phyloP scores from a whole-genome alignment of 2,888 invertebrate species.

The Arenicola marina region DNA sequence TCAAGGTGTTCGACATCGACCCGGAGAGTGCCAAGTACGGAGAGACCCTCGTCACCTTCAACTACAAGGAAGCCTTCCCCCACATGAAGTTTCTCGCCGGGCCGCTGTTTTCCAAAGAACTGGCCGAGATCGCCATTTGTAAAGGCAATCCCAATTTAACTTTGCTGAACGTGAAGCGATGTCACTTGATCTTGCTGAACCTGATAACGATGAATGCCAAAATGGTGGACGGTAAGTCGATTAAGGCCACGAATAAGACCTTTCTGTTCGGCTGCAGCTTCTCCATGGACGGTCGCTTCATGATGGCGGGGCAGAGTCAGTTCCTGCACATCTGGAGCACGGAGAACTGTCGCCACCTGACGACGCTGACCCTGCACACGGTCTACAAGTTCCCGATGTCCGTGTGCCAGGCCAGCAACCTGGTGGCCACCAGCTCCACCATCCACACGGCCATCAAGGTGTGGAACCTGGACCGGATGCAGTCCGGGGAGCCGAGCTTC shows the following conservation, averaged over 20 bases:
- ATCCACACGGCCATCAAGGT: slow-evolving; percentile 38
- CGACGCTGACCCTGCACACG: slow-evolving; percentile 29
- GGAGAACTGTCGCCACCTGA: slow-evolving; percentile 9
- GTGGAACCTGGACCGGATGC: slow-evolving; percentile 32
- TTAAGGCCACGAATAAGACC: slow-evolving; percentile 23
- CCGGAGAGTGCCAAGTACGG: slow-evolving; percentile 22
- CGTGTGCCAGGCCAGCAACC: slow-evolving; percentile 20
- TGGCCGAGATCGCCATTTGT: slow-evolving; percentile 31
- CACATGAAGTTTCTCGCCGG: slow-evolving; percentile 23
- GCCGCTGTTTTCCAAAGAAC: slow-evolving; percentile 20
- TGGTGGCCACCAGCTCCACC: slow-evolving; percentile 31
- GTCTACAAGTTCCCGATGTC: slow-evolving; percentile 29
- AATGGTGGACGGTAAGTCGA: slow-evolving; percentile 27
- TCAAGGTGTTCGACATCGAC: slow-evolving; percentile 31
- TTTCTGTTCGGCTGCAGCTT: slow-evolving; percentile 25
- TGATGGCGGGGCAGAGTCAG: slow-evolving; percentile 26
- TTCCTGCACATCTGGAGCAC: slow-evolving; percentile 31
- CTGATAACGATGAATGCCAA: slow-evolving; percentile 16
- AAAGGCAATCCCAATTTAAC: slow-evolving; percentile 16
- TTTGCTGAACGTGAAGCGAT: slow-evolving; percentile 29
- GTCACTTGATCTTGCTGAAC: slow-evolving; percentile 28
- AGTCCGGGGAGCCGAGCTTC: slow-evolving; percentile 3
- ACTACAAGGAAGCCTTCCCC: slow-evolving; percentile 24
- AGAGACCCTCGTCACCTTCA: slow-evolving; percentile 15
- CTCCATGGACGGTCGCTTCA: slow-evolving; percentile 21